Percentiles rank a stretch among this genome's conserved stretches.
These are phyloP conservation scores for Sternarchorhynchus goeldii DNA, from an alignment of 2,797 vertebrate genomes.

Conservation along the genomic window DNA sequence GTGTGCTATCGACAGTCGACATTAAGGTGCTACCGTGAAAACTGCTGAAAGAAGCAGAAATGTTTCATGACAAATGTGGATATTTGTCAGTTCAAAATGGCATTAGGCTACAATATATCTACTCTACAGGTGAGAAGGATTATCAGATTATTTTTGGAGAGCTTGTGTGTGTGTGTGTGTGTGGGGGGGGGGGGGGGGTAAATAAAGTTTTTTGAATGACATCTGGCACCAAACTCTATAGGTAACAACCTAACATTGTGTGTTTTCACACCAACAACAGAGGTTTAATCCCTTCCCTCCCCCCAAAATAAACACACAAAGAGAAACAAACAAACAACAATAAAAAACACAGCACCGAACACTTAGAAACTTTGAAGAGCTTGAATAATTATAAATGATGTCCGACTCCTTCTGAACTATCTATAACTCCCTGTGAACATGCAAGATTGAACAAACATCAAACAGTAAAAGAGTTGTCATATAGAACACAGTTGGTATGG, in stretches of 20 bases:
- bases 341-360: constrained; percentile 66
- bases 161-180: too few relatives aligned
- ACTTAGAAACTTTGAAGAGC: constrained; percentile 34
- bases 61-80: background rate
- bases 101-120: constrained; percentile 37
- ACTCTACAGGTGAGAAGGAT: constrained; percentile 14
- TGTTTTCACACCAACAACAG: constrained; percentile 60
- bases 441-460: constrained; percentile 57
- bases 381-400: constrained; percentile 41
- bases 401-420: constrained; percentile 37
- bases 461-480: constrained; percentile 57
- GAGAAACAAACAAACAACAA: background rate
- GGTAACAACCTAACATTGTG: constrained; percentile 52
- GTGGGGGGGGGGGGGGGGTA: too few relatives aligned
- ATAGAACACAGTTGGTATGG: constrained; percentile 60
- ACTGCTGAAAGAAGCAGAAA: background rate
- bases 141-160: background rate
- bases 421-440: constrained; percentile 53
- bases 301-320: constrained; percentile 9
- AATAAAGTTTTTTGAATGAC: constrained; percentile 32
- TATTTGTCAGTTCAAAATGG: constrained; percentile 30
- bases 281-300: constrained; percentile 61
- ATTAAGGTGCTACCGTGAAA: constrained; percentile 36
- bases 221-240: constrained; percentile 43
- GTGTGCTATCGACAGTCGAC: constrained; percentile 32